phyloP scores from a whole-genome alignment of 2,888 invertebrate genomes.

The Polydrusus tereticollis region DNA sequence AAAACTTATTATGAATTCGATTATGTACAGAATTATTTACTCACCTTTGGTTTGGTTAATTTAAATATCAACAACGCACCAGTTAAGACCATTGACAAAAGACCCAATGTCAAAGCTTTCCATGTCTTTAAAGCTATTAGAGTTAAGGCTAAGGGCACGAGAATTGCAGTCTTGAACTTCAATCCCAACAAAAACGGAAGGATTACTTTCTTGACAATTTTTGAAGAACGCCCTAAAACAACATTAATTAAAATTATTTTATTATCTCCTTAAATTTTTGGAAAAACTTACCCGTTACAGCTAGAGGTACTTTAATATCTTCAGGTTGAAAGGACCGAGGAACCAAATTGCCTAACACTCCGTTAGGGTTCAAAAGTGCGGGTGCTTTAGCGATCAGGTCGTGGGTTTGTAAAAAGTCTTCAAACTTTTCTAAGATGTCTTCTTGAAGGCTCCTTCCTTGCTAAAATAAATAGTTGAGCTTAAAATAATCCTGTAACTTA shows the following conservation, averaged over 20 bases:
- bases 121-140: constrained; percentile 90
- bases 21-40: constrained; percentile 13
- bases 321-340: constrained; percentile 78
- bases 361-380: constrained; percentile 71
- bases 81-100: constrained; percentile 86
- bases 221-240: constrained; percentile 76
- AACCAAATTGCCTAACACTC: constrained; percentile 72
- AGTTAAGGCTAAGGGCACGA: constrained; percentile 85
- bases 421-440: constrained; percentile 79
- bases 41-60: constrained; percentile 85
- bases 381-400: constrained; percentile 82
- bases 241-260: constrained; percentile 1
- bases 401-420: constrained; percentile 81
- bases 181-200: constrained; percentile 88
- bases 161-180: constrained; percentile 87
- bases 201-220: constrained; percentile 85
- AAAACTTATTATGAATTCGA: too few relatives aligned
- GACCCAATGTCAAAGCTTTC: constrained; percentile 89
- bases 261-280: too few relatives aligned
- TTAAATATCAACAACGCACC: constrained; percentile 90
- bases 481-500: neutral
- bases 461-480: constrained; percentile 58
- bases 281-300: constrained; percentile 71
- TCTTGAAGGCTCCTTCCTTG: constrained; percentile 70
- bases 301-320: constrained; percentile 78